Evolutionary conservation across 1,140 invertebrate genomes (phyloP), one percentile per base, ranked within the genome.

Genomic region (Teleopsis dalmanni): DNA sequence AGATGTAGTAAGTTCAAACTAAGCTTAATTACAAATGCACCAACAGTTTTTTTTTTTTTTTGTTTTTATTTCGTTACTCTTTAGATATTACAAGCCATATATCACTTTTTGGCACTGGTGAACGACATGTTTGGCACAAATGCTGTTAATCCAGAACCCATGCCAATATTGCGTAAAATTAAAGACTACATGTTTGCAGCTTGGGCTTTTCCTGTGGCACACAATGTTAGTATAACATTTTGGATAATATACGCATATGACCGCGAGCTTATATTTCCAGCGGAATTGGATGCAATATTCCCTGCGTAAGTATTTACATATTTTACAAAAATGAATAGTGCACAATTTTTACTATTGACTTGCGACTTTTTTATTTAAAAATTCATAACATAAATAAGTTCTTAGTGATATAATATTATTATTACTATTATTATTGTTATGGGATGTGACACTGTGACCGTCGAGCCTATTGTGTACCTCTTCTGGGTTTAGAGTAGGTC

Each of bases 221-320:
- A 58, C 23, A 67, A 67, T 46, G 64, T 66, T 1, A 53, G 56
- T 46, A 34, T 67, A 0, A 60, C 59, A 1, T 66, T 66, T 25
- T 66, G 63, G 63, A 52, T 60, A 13, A 57, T 66, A 33, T 66
- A 66, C 37, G 35, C 56, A 2, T 64, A 52, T 44, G 64, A 66
- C 52, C 57, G 64, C 26, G 64, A 66, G 34, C 52, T 65, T 29
- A 62, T 66, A 14, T 66, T 66, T 55, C 64, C 63, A n/a, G 34
- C 51, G 8, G 56, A 51, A 5, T 50, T 66, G 10, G 64, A 64
- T 36, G 53, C 48, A 7, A 60, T 66, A 11, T 64, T 64, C 26
- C 63, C 63, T 23, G 62, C 50, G 63, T 38, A 56, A 56, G 40
- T 44, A 9, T 19, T 35, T 3, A 22, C 16, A 7, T 2, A 8